Percentiles rank a stretch among this genome's conserved stretches.
Conservation (phyloP, 1,140 invertebrate species). For the Pseudomyrmex sp. region DNA sequence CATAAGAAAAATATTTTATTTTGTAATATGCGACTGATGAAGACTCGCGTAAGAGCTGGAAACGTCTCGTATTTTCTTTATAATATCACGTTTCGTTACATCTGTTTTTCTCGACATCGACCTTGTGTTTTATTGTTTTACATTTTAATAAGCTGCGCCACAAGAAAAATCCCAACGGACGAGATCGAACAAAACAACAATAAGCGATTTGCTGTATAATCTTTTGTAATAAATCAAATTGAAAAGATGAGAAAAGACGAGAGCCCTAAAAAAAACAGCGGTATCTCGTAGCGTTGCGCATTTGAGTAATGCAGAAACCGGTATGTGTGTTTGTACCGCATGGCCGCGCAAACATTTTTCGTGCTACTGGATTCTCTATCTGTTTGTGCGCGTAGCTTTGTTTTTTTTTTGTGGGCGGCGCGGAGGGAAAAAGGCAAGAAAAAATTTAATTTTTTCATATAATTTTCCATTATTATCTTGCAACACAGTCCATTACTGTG, state of each 20-base stretch:
- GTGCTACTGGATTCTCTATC: neutral
- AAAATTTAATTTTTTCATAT: slow-evolving; percentile 12
- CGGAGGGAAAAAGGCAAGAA: neutral
- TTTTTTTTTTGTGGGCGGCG: no score
- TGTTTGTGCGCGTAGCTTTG: neutral
- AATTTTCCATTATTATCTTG: neutral
- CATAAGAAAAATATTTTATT: no score
- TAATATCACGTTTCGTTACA: no score
- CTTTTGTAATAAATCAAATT: neutral
- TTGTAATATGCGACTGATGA: no score
- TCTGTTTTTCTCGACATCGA: no score
- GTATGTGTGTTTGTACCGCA: neutral
- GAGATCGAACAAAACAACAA: neutral
- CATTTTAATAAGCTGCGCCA: neutral
- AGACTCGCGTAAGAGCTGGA: no score
- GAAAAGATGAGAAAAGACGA: neutral
- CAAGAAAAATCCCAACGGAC: neutral
- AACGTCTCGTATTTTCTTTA: no score
- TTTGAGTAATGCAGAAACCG: no score
- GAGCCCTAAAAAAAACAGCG: neutral
- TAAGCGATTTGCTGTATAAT: neutral
- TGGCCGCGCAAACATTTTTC: neutral
- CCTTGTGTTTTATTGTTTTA: no score
- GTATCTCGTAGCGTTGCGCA: neutral
- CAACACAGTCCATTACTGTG: neutral